These are phyloP conservation scores for Eupithecia pulchellata DNA, from an alignment of 2,888 invertebrate genomes.

Conservation along the genomic window DNA sequence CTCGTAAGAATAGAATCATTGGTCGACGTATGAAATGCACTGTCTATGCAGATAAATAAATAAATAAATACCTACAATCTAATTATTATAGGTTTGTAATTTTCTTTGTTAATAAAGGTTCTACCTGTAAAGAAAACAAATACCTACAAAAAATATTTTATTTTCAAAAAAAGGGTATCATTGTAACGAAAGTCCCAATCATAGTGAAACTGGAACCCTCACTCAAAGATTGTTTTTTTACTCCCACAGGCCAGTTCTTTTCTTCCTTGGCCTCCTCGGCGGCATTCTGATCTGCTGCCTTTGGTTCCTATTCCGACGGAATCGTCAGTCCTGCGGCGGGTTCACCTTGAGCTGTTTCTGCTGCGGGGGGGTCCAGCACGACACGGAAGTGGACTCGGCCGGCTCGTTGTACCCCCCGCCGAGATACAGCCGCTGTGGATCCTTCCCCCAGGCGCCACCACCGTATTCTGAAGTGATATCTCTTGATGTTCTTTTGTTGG, in stretches of 20 bases:
- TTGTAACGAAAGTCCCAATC: background rate
- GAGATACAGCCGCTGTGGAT: conserved; percentile 93
- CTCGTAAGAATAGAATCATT: too few species aligned
- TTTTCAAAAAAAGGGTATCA: too few species aligned
- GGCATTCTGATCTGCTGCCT: conserved; percentile 89
- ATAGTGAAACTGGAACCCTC: background rate
- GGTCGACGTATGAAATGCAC: too few species aligned
- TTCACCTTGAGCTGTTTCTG: conserved; percentile 58
- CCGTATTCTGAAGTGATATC: conserved; percentile 91
- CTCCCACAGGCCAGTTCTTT: conserved; percentile 86
- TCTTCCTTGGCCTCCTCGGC: conserved; percentile 88
- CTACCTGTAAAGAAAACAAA: too few species aligned
- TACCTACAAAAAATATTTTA: too few species aligned
- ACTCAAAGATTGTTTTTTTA: background rate
- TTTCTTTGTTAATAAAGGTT: too few species aligned
- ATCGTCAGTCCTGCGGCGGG: conserved; percentile 45
- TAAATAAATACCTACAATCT: too few species aligned
- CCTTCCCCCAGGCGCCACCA: conserved; percentile 92
- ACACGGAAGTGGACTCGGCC: conserved; percentile 91
- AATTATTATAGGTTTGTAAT: too few species aligned
- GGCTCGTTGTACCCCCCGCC: conserved; percentile 93
- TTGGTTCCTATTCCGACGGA: conserved; percentile 72
- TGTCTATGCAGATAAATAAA: too few species aligned
- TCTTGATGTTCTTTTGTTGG: conserved; percentile 45
- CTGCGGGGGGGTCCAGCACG: conserved; percentile 70